phyloP scores from a whole-genome alignment of 2,797 vertebrate species.

The Chaunax sp. region DNA sequence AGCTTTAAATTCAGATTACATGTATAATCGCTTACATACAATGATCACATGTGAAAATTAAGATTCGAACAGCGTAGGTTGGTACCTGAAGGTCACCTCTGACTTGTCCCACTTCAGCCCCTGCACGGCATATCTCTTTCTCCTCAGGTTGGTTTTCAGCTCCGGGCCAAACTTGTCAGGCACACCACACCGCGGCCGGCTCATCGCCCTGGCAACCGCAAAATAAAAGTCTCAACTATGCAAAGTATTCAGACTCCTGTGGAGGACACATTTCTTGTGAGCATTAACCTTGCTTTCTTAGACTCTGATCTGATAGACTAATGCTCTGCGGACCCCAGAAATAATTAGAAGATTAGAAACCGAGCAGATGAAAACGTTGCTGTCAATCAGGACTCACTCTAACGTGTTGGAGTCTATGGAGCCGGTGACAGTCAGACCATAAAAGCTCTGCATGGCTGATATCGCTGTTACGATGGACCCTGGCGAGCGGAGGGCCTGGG shows the following conservation, averaged over 20 bases:
- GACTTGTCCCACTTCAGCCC: slow-evolving; percentile 92
- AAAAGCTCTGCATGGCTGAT: slow-evolving; percentile 91
- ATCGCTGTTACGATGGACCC: slow-evolving; percentile 87
- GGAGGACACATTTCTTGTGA: not conserved
- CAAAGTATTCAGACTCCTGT: slow-evolving; percentile 1
- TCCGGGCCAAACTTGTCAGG: slow-evolving; percentile 91
- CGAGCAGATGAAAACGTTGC: not conserved
- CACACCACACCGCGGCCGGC: slow-evolving; percentile 90
- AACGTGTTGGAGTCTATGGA: slow-evolving; percentile 85
- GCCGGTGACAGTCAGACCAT: slow-evolving; percentile 89
- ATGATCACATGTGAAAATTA: not conserved
- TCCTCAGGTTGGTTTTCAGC: slow-evolving; percentile 91
- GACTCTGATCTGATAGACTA: no score
- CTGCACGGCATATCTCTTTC: slow-evolving; percentile 91
- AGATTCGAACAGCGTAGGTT: not conserved
- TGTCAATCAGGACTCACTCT: slow-evolving; percentile 80
- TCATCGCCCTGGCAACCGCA: slow-evolving; percentile 87
- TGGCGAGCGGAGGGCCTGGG: slow-evolving; percentile 89
- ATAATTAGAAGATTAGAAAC: not conserved
- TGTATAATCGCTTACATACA: not conserved
- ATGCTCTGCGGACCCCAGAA: not conserved
- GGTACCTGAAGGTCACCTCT: slow-evolving; percentile 92
- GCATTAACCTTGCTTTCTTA: not conserved
- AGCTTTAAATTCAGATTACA: no score
- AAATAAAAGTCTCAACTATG: not conserved